Evolutionary conservation across 2,113 vertebrate species (phyloP), one percentile per base, ranked within the genome.

Genomic region (Tichodroma muraria): DNA sequence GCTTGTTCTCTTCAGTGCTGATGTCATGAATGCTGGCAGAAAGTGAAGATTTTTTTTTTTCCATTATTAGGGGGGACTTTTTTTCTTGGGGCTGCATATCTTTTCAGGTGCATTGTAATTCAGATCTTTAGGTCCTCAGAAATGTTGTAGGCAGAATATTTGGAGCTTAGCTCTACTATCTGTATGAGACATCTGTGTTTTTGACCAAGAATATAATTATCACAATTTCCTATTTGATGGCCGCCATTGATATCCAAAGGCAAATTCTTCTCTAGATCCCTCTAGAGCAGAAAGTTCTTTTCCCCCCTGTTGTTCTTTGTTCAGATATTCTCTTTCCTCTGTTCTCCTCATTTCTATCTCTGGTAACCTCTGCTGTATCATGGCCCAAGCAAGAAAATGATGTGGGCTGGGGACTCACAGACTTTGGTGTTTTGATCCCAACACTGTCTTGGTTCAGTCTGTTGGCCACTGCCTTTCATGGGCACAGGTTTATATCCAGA

Each of bases 1-100:
- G 42, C 50, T 90, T 95, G 47, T 90, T 82, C 84, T 37, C 53
- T 94, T 82, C 10, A 85, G 50, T 50, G 22, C 42, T 96, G 69
- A 69, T 53, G 83, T 91, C 75, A 95, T 78, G 70, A 81, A 35
- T 25, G 17, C 38, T 94, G 63, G 61, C 79, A 81, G 70, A 87
- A 93, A 88, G 35, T 5, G 8, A 49, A 85, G 30, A 0, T 0
- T 6, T 84, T 87, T 6, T 84, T 87, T 68, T 94, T 76, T 79
- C 73, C 69, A 11, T 72, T 40, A 42, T 57, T 53, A 94, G 38
- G 33, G 88, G 76, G 65, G 69, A 86, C 30, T 68, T 54, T 87
- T 94, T 69, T 78, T 76, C 53, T 56, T 5, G 6, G 30, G 6
- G 9, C 42, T 88, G 47, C 7, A 4, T 63, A 56, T 53, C 8